Evolutionary conservation across 2,113 vertebrate species (phyloP), one percentile per base, ranked within the genome.

Genomic region (Sander vitreus): DNA sequence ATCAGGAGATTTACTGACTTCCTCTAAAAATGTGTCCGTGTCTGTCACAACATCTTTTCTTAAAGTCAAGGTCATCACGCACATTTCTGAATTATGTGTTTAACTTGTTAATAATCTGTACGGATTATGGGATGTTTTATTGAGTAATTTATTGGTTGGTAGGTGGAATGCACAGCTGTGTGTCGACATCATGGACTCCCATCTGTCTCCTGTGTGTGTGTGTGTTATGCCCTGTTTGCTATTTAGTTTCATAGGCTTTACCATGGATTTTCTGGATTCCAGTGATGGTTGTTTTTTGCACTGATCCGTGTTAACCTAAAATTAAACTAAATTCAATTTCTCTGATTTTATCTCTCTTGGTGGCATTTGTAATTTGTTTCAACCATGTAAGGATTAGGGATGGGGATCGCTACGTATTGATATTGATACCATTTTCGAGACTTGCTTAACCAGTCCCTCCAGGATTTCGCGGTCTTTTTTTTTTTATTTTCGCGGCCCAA

Each of bases 151-250:
- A 68, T 8, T 8, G 1, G 27, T 21, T 21, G 43, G 62, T 53
- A 75, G 84, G 74, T 83, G 83, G 81, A 88, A 86, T 91, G 81
- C 68, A 12, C 85, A 91, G 80, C 84, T 89, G 82, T 79, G 75
- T 76, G 54, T 74, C 54, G 2, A 67, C 58, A 63, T 64, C 71
- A 76, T 43, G 25, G 74, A 59, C 53, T 59, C 30, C 36, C 51
- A 78, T 85, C 47, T 80, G 75, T 78, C 73, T 71, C 19, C 60
- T 30, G 4, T 33, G 62, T 57, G 57, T 33, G 62, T 57, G 57
- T 72, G 54, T 83, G 50, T 68, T 62, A 68, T 62, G 53, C n/a
- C 47, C 59, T 77, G 15, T 79, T 53, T 69, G 45, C 64, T 45
- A 13, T 59, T 72, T 60, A 1, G 54, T 72, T 55, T 62, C 11